Base-by-base conservation (phyloP, 1,140 invertebrate species). In the Onthophagus taurus region DNA sequence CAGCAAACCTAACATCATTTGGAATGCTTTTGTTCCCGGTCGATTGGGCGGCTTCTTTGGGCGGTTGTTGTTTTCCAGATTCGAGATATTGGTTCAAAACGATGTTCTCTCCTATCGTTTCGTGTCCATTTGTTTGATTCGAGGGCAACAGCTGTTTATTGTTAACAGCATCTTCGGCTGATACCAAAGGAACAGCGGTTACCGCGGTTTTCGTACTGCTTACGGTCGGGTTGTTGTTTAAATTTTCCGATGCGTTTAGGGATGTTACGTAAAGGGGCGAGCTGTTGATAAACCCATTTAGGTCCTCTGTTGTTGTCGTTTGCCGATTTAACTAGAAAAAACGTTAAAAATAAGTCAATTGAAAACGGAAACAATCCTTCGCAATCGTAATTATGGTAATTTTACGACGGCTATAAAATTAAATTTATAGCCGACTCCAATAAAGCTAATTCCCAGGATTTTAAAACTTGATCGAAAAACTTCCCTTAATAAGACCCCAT, bases 221-320 rank as follows among this genome's bases (percentile, higher is more conserved):
- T 61, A 45, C 55, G 52, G 52, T 57, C 53, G 52, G 61, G 47
- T 65, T 66, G 66, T 69, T 53, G 65, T 67, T 57, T 62, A 66
- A 43, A 69, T 66, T 61, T 52, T 77, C 76, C 55, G 75, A 77
- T 53, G 76, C 75, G 54, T 73, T 76, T 47, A 80, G 77, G 41
- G 81, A 83, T 37, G 83, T 86, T 44, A 85, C 82, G 69, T 86
- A 87, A 45, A 87, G 83, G 16, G 82, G 79, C 21, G 78, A 78
- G 60, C 74, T 79, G 51, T 78, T 78, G 48, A 83, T 79, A 60
- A 82, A 78, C 13, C 79, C 79, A 70, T 81, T 82, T 45, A 81
- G 65, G 48, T 84, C 80, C 60, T 78, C 76, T 48, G 74, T 70
- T 20, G 57, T 58, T 20, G 68, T 65, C 57, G 72, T 71, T 53